Evolutionary conservation across 2,888 invertebrate species (phyloP).

Genomic region (Drosophila differens): DNA sequence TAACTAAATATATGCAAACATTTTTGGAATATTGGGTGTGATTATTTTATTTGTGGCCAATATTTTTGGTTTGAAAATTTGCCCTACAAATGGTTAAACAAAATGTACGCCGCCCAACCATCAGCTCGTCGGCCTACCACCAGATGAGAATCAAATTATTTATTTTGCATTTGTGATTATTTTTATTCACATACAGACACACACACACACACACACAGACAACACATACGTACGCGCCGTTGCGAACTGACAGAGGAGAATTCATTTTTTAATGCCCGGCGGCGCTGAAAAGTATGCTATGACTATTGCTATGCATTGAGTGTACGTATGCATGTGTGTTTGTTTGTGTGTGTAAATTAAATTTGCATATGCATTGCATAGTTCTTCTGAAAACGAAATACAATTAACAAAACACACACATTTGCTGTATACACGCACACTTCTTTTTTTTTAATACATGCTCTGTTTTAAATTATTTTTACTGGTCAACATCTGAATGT

Average conservation of each 20-base stretch:
- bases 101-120: not conserved
- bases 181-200: slow-evolving; percentile 69
- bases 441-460: slow-evolving; percentile 44
- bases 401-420: slow-evolving; percentile 55
- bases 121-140: slow-evolving; percentile 6
- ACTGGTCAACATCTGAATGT: slow-evolving; percentile 16
- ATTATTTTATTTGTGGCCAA: slow-evolving; percentile 67
- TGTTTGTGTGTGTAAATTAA: slow-evolving; percentile 63
- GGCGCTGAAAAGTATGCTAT: slow-evolving; percentile 73
- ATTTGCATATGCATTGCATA: slow-evolving; percentile 71
- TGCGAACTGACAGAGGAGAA: slow-evolving; percentile 23
- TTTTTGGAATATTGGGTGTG: slow-evolving; percentile 22
- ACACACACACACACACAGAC: slow-evolving; percentile 21
- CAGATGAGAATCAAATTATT: slow-evolving; percentile 74
- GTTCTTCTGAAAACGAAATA: slow-evolving; percentile 62
- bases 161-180: slow-evolving; percentile 83
- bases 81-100: slow-evolving; percentile 28
- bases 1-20: slow-evolving; percentile 45
- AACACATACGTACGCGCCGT: slow-evolving; percentile 4
- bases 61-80: slow-evolving; percentile 63
- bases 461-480: slow-evolving; percentile 18
- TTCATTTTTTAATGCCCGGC: slow-evolving; percentile 61
- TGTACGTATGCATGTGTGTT: slow-evolving; percentile 5
- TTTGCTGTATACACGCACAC: slow-evolving; percentile 10
- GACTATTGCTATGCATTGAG: slow-evolving; percentile 30